Percentiles rank a stretch among this genome's conserved stretches.
Evolutionary conservation across 2,888 invertebrate species (phyloP).

Genomic region (Ecliptopera silaceata): DNA sequence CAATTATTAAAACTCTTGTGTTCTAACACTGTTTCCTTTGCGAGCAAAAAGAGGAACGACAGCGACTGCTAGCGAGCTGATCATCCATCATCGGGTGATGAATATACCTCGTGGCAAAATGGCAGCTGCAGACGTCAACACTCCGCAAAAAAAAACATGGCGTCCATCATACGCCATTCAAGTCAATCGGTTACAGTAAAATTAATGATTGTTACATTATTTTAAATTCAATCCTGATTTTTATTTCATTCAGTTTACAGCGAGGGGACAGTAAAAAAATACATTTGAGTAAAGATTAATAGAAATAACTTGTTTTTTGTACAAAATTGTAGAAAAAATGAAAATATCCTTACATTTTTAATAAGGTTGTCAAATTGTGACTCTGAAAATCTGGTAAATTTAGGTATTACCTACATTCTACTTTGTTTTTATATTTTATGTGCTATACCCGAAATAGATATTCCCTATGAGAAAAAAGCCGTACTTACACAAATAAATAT

Average conservation of each 20-base stretch:
- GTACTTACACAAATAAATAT: too few species aligned
- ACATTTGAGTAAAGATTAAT: too few species aligned
- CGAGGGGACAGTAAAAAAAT: too few species aligned
- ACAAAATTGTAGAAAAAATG: too few species aligned
- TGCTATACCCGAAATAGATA: too few species aligned
- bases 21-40: constrained; percentile 35
- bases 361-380: too few species aligned
- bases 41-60: constrained; percentile 39
- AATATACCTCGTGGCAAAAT: constrained; percentile 64
- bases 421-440: too few species aligned
- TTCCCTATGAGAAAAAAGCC: too few species aligned
- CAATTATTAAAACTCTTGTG: constrained; percentile 8
- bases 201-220: constrained; percentile 62
- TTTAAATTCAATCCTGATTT: constrained; percentile 45
- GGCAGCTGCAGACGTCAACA: constrained; percentile 58
- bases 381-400: too few species aligned
- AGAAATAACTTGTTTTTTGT: too few species aligned
- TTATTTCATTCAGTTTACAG: constrained; percentile 6
- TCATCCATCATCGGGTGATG: constrained; percentile 64
- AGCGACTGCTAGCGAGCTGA: constrained; percentile 41
- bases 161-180: constrained; percentile 63
- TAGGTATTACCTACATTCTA: too few species aligned
- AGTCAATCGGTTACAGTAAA: constrained; percentile 72
- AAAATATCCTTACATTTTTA: too few species aligned
- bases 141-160: constrained; percentile 46